These are phyloP conservation scores for Myrmecophaga tridactyla DNA, from an alignment of 2,113 vertebrate genomes.

Conservation along the genomic window DNA sequence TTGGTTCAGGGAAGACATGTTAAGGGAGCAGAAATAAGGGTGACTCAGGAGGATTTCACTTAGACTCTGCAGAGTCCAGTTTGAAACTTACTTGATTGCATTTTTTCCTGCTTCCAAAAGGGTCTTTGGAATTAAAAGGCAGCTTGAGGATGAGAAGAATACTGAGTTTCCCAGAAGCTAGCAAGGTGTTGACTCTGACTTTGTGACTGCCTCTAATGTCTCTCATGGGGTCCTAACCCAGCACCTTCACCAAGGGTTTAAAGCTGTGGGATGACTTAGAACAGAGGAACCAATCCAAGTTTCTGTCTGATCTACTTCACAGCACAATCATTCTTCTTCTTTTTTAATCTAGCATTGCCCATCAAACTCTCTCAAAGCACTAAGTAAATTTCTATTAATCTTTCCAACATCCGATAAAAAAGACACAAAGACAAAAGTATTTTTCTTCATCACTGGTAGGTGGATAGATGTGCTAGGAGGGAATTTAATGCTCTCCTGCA, in stretches of 20 bases:
- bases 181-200: background rate
- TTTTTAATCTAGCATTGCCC: background rate
- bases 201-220: background rate
- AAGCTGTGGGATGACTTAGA: background rate
- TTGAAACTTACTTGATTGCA: background rate
- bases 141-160: slow-evolving; percentile 29
- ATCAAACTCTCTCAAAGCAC: slow-evolving; percentile 33
- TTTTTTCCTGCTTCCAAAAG: background rate
- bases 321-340: background rate
- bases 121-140: background rate
- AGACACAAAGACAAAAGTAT: background rate
- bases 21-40: background rate
- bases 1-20: background rate
- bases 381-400: background rate
- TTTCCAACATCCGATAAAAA: background rate
- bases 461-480: background rate
- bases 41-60: background rate
- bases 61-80: background rate
- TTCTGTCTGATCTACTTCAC: background rate
- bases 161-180: background rate
- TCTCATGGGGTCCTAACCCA: background rate
- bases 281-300: background rate
- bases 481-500: background rate
- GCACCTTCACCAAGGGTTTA: background rate
- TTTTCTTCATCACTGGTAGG: background rate